Conservation (phyloP, 1,140 invertebrate species). For the Dendroctonus valens region DNA sequence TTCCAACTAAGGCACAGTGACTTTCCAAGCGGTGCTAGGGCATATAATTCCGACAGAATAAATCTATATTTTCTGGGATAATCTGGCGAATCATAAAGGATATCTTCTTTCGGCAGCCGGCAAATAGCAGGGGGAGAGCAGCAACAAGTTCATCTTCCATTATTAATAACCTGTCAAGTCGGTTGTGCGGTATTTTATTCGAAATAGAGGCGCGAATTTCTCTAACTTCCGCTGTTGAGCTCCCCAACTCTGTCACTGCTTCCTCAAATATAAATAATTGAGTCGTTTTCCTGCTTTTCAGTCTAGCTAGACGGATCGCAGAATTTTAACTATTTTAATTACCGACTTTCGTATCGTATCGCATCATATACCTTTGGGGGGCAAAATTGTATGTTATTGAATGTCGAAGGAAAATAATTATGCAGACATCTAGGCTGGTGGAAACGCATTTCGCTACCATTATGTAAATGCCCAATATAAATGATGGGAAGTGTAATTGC, state of each 20-base stretch:
- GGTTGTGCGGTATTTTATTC: conserved; percentile 31
- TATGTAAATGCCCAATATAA: no score
- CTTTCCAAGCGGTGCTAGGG: no score
- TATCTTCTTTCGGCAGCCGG: conserved; percentile 11
- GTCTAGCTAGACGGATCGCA: no score
- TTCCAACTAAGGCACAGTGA: no score
- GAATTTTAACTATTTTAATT: no score
- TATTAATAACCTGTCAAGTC: conserved; percentile 32
- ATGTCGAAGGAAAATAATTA: no score
- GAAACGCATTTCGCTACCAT: no score
- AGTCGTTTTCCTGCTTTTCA: conserved; percentile 17
- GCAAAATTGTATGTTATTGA: no score
- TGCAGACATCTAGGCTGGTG: no score
- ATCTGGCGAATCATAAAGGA: conserved; percentile 7
- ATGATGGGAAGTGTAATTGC: no score
- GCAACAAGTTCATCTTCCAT: conserved; percentile 33
- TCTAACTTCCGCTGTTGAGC: conserved; percentile 22
- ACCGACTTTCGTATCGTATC: no score
- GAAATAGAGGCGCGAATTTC: conserved; percentile 31
- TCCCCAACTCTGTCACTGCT: conserved; percentile 25
- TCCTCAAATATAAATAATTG: conserved; percentile 27
- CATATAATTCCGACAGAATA: background rate
- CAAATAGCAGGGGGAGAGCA: background rate
- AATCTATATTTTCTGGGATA: conserved; percentile 14
- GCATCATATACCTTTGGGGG: no score